Conservation (phyloP, 2,888 invertebrate species). For the Teleiodes luculella region DNA sequence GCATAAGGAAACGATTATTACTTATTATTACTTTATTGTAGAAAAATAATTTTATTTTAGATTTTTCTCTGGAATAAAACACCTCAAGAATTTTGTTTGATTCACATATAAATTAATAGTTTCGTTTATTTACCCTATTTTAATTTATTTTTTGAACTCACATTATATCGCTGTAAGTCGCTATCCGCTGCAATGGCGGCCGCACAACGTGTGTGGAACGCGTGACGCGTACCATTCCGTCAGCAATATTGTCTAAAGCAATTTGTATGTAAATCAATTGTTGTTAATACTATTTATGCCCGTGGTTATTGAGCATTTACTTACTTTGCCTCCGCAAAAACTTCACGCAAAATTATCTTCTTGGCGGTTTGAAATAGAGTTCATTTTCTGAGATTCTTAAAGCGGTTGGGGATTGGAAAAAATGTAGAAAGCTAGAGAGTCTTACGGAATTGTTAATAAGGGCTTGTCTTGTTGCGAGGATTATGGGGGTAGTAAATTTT, state of each 20-base stretch:
- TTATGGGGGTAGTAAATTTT: slow-evolving; percentile 68
- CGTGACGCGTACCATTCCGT: slow-evolving; percentile 75
- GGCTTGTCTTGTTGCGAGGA: slow-evolving; percentile 52
- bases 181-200: slow-evolving; percentile 34
- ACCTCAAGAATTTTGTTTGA: too few species aligned
- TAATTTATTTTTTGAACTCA: too few species aligned
- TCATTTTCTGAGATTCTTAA: not conserved
- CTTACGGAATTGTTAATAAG: slow-evolving; percentile 69
- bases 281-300: slow-evolving; percentile 78
- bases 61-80: too few species aligned
- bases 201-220: slow-evolving; percentile 49
- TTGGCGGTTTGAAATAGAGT: slow-evolving; percentile 25
- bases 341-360: slow-evolving; percentile 38
- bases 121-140: too few species aligned
- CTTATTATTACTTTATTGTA: too few species aligned
- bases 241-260: slow-evolving; percentile 78
- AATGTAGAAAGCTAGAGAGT: slow-evolving; percentile 53
- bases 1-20: too few species aligned
- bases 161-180: not conserved
- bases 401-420: slow-evolving; percentile 28
- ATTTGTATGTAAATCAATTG: slow-evolving; percentile 79
- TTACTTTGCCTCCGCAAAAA: slow-evolving; percentile 50
- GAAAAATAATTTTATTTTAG: too few species aligned
- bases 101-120: too few species aligned
- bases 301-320: slow-evolving; percentile 74